Evolutionary conservation across 2,888 invertebrate genomes (phyloP).

Genomic region (Gibbula magus): DNA sequence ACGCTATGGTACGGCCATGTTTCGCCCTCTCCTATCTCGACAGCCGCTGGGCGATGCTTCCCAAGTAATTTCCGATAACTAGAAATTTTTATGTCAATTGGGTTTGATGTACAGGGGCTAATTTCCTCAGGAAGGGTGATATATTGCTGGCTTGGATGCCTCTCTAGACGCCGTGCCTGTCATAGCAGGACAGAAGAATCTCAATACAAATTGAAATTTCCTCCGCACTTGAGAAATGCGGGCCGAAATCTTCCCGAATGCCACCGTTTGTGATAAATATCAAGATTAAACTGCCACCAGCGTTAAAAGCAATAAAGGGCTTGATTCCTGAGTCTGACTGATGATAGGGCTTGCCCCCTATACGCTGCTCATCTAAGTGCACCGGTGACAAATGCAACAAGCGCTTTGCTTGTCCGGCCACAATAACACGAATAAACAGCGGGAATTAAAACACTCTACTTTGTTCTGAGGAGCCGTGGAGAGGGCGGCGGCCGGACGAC

Average conservation of each 20-base stretch:
- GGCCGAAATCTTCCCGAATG: constrained; percentile 17
- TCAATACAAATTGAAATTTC: constrained; percentile 22
- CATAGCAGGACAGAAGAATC: constrained; percentile 10
- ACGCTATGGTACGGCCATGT: not conserved
- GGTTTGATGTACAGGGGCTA: constrained; percentile 21
- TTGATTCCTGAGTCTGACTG: constrained; percentile 1
- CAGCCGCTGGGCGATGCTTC: constrained; percentile 6
- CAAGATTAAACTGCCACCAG: constrained; percentile 21
- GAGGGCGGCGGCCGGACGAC: not conserved
- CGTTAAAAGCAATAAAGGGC: constrained; percentile 20
- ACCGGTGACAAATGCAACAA: constrained; percentile 16
- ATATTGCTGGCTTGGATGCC: constrained; percentile 3
- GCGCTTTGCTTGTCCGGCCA: constrained; percentile 4
- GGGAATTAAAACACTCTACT: not conserved
- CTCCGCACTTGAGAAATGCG: constrained; percentile 8
- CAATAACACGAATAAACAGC: constrained; percentile 8
- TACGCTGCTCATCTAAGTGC: constrained; percentile 15
- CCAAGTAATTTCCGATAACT: constrained; percentile 23
- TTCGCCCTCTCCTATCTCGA: constrained; percentile 9
- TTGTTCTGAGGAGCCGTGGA: not conserved
- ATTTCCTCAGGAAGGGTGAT: constrained; percentile 15
- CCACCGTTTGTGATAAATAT: constrained; percentile 21
- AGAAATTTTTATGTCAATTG: constrained; percentile 25
- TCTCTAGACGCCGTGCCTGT: constrained; percentile 11
- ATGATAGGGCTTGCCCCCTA: not conserved